Percentiles rank a stretch among this genome's conserved stretches.
Evolutionary conservation across 1,140 invertebrate genomes (phyloP).

Genomic region (Zaprionus africanus): DNA sequence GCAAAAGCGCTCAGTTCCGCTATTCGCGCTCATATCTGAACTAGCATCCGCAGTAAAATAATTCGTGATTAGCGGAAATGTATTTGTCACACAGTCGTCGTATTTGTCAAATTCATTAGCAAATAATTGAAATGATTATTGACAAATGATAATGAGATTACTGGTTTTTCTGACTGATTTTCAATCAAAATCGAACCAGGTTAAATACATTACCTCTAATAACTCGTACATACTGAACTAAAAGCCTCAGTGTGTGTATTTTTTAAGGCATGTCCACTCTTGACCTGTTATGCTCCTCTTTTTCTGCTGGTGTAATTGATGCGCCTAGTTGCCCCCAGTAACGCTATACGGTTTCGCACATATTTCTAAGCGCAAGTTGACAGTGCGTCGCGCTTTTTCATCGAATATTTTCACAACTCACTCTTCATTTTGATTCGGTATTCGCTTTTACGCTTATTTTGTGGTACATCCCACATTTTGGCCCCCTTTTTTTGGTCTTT

Average conservation of each 20-base stretch:
- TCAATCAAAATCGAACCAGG: background rate
- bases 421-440: slow-evolving; percentile 55
- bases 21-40: slow-evolving; percentile 26
- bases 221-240: too few relatives aligned
- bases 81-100: slow-evolving; percentile 66
- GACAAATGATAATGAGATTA: background rate
- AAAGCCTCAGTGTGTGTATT: background rate
- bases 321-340: background rate
- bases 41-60: slow-evolving; percentile 17
- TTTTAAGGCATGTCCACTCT: background rate
- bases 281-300: background rate
- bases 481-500: slow-evolving; percentile 14
- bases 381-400: slow-evolving; percentile 32
- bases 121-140: slow-evolving; percentile 39
- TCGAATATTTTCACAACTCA: slow-evolving; percentile 24
- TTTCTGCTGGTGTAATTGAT: slow-evolving; percentile 9
- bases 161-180: background rate
- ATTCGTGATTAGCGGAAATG: slow-evolving; percentile 58
- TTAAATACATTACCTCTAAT: background rate
- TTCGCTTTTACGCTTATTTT: slow-evolving; percentile 21
- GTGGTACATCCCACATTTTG: slow-evolving; percentile 12
- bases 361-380: slow-evolving; percentile 19
- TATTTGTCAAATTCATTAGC: slow-evolving; percentile 55
- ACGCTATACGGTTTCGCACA: background rate
- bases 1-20: slow-evolving; percentile 37